Conservation (phyloP, 2,113 vertebrate genomes). For the Ivindomyrus marchei region DNA sequence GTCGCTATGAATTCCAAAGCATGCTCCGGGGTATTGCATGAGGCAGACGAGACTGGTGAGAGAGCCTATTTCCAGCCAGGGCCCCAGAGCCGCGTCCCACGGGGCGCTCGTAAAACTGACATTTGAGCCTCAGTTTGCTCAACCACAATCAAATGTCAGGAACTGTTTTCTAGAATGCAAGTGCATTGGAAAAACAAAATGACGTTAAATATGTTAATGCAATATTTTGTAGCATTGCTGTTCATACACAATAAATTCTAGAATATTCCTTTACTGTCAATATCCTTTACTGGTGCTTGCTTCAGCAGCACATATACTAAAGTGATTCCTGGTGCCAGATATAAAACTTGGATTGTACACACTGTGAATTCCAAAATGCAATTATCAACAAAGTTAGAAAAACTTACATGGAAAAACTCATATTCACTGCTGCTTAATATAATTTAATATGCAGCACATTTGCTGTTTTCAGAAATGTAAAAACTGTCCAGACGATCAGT, state of each 20-base stretch:
- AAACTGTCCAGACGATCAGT: background rate
- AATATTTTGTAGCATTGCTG: background rate
- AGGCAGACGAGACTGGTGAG: background rate
- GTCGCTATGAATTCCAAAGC: constrained; percentile 14
- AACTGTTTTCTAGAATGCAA: background rate
- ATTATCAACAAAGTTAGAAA: background rate
- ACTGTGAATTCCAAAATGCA: background rate
- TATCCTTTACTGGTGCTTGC: background rate
- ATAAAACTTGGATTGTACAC: background rate
- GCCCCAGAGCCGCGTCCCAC: background rate
- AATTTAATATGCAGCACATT: background rate
- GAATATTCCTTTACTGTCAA: background rate
- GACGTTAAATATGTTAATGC: background rate
- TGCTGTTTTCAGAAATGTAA: background rate
- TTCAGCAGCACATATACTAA: background rate
- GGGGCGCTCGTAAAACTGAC: constrained; percentile 1
- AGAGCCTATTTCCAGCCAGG: background rate
- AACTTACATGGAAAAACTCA: background rate
- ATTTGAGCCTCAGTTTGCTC: constrained; percentile 14
- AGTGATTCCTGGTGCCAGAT: background rate
- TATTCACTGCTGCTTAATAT: background rate
- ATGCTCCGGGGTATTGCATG: background rate
- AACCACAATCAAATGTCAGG: constrained; percentile 9
- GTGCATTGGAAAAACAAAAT: background rate
- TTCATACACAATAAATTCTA: background rate